Evolutionary conservation across 2,113 vertebrate genomes (phyloP).

Genomic region (Burhinus bistriatus): DNA sequence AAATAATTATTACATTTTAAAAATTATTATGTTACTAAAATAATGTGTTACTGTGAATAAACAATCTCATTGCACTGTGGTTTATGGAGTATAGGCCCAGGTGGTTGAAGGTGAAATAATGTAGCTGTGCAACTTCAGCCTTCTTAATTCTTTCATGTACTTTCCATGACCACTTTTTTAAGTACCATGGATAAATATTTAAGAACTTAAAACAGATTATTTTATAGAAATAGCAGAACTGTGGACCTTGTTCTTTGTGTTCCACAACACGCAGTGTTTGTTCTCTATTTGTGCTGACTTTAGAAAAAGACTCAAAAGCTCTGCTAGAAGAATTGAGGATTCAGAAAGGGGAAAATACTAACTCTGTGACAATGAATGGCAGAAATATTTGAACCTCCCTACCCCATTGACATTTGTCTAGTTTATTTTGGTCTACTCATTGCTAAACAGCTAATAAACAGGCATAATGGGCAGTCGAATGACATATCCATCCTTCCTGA

Average conservation of each 20-base stretch:
- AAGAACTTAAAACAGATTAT: neutral
- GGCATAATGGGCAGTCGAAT: neutral
- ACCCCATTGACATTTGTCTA: neutral
- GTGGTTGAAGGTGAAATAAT: neutral
- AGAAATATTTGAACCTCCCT: neutral
- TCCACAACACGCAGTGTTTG: neutral
- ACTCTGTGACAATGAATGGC: neutral
- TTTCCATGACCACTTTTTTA: neutral
- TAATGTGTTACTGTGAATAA: neutral
- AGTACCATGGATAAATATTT: neutral
- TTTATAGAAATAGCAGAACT: neutral
- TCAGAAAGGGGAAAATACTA: neutral
- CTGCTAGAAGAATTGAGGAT: neutral
- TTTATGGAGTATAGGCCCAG: neutral
- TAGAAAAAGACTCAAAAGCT: neutral
- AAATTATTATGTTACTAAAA: neutral
- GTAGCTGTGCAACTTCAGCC: no score
- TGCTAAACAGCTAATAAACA: neutral
- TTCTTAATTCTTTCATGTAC: neutral
- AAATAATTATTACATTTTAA: neutral
- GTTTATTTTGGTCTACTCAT: neutral
- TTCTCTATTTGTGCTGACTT: neutral
- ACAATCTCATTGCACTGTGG: neutral
- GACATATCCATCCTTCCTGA: neutral
- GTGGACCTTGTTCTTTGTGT: neutral